Conservation (phyloP, 2,888 invertebrate species). For the Gymnocheta viridis region DNA sequence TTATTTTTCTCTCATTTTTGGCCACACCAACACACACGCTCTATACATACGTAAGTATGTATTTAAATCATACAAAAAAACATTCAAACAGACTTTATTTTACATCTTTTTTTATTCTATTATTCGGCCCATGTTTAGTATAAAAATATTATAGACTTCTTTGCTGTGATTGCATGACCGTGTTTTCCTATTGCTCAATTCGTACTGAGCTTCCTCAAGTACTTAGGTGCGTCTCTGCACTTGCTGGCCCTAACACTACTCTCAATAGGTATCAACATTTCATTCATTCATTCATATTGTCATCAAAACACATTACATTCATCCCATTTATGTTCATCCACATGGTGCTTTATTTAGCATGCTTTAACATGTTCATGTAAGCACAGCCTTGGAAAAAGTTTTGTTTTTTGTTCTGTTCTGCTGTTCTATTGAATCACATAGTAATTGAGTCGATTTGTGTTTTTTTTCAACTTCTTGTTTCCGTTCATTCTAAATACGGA, state of each 20-base stretch:
- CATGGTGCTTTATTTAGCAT: slow-evolving; percentile 25
- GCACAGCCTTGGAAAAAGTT: slow-evolving; percentile 63
- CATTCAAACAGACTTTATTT: slow-evolving; percentile 4
- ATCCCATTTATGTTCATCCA: not conserved
- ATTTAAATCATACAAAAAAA: not conserved
- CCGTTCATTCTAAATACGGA: slow-evolving; percentile 54
- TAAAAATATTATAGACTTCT: not conserved
- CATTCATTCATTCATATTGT: slow-evolving; percentile 11
- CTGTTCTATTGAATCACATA: slow-evolving; percentile 4
- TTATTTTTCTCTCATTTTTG: slow-evolving; percentile 26
- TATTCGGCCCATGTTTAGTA: slow-evolving; percentile 23
- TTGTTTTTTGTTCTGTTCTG: not conserved
- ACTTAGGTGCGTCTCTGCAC: slow-evolving; percentile 61
- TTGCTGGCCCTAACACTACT: not conserved
- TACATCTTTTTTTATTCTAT: slow-evolving; percentile 33
- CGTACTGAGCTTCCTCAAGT: slow-evolving; percentile 47
- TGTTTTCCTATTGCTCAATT: slow-evolving; percentile 55
- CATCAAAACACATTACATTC: slow-evolving; percentile 34
- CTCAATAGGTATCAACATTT: not conserved
- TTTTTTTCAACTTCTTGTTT: not conserved
- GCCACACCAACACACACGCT: too few relatives aligned
- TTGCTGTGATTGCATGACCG: slow-evolving; percentile 43
- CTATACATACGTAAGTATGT: too few relatives aligned
- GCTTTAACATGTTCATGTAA: slow-evolving; percentile 63
- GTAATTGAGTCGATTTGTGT: slow-evolving; percentile 27